Percentiles rank a stretch among this genome's conserved stretches.
These are phyloP conservation scores for Anticlea derivata DNA, from an alignment of 2,888 invertebrate species.

Conservation along the genomic window DNA sequence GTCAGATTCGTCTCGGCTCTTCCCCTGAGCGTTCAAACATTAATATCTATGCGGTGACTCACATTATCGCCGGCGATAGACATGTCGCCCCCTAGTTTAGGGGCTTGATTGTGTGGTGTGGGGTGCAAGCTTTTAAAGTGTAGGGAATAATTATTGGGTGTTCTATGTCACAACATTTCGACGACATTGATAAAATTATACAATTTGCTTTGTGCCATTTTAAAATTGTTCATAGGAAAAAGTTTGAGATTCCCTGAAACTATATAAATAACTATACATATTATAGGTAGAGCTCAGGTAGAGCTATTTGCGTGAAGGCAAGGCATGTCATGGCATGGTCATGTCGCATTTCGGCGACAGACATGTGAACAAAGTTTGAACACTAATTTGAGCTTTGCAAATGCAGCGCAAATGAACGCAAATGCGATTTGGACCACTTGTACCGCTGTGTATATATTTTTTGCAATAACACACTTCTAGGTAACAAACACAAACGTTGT, in stretches of 20 bases:
- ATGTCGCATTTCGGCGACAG: no score
- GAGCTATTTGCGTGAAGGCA: no score
- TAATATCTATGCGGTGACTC: conserved; percentile 63
- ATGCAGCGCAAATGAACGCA: no score
- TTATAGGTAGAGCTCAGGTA: no score
- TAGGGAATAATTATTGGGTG: not conserved
- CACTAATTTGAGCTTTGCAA: no score
- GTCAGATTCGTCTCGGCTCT: conserved; percentile 33
- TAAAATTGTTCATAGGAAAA: no score
- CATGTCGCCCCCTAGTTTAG: conserved; percentile 50
- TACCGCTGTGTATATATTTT: no score
- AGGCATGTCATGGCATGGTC: no score
- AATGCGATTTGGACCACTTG: no score
- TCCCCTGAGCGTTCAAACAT: conserved; percentile 47
- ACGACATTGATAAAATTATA: not conserved
- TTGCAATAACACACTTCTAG: no score
- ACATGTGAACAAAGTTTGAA: no score
- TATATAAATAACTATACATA: no score
- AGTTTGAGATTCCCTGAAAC: conserved; percentile 1
- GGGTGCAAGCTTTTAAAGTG: conserved; percentile 35
- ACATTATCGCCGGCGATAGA: conserved; percentile 52
- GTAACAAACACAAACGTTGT: not conserved
- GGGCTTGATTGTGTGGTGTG: conserved; percentile 41
- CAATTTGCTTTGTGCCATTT: not conserved
- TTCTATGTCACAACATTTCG: conserved; percentile 1